A percentile compares a stretch with the other conserved stretches of the same genome.
phyloP scores from a whole-genome alignment of 2,888 invertebrate species.

The Nymphalis polychloros region DNA sequence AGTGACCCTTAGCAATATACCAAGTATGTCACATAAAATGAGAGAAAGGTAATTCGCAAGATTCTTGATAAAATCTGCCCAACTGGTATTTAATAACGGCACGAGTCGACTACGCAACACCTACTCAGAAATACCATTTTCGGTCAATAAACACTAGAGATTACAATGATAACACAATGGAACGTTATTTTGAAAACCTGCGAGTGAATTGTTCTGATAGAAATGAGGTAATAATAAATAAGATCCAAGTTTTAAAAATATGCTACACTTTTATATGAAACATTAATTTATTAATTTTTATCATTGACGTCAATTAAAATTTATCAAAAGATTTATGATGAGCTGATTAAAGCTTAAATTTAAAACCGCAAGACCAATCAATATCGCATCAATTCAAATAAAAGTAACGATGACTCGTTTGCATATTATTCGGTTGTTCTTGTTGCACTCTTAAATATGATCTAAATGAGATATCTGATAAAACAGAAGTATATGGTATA shows the following conservation, averaged over 20 bases:
- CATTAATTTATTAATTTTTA: not conserved
- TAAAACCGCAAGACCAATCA: constrained; percentile 35
- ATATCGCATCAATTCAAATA: constrained; percentile 42
- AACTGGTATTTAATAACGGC: constrained; percentile 37
- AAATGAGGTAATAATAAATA: no score
- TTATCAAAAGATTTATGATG: constrained; percentile 9
- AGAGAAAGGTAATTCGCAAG: constrained; percentile 29
- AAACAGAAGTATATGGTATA: no score
- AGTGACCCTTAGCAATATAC: not conserved
- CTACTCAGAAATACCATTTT: constrained; percentile 26
- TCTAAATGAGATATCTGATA: not conserved
- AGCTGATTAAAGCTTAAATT: constrained; percentile 17
- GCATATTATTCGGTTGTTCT: constrained; percentile 20
- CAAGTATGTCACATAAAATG: constrained; percentile 30
- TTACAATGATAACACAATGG: not conserved
- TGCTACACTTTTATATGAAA: no score
- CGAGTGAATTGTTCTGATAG: not conserved
- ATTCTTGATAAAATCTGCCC: constrained; percentile 29
- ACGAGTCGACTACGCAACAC: constrained; percentile 29
- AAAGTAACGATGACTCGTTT: constrained; percentile 24
- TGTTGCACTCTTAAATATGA: not conserved
- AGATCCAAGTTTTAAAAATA: no score
- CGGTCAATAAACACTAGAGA: constrained; percentile 16
- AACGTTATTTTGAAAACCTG: not conserved
- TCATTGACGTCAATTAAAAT: constrained; percentile 8